These are phyloP conservation scores for Numenius arquata DNA, from an alignment of 2,113 vertebrate genomes.

Conservation along the genomic window DNA sequence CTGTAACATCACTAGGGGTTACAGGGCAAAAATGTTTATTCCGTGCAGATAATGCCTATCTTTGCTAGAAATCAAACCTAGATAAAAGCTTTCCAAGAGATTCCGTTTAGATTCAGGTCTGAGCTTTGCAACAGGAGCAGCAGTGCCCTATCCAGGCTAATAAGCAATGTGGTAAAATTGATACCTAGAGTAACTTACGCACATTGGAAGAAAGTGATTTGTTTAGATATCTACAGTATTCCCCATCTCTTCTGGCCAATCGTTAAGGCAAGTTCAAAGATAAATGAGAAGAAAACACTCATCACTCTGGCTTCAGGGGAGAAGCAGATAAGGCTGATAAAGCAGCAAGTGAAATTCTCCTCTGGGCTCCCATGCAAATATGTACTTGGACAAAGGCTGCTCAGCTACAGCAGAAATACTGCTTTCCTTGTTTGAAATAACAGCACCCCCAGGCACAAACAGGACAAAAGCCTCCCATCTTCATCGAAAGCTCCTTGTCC, in stretches of 20 bases:
- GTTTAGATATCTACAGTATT: constrained; percentile 18
- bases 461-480: background rate
- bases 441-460: background rate
- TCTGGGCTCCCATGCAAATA: background rate
- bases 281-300: constrained; percentile 35
- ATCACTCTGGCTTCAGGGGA: background rate
- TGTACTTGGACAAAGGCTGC: background rate
- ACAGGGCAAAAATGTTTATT: background rate
- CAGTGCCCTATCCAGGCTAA: background rate
- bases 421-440: background rate
- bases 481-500: background rate
- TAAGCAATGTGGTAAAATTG: background rate
- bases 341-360: constrained; percentile 42
- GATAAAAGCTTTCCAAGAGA: background rate
- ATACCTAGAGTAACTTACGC: background rate
- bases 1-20: background rate
- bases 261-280: constrained; percentile 13
- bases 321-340: constrained; percentile 53
- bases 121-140: background rate
- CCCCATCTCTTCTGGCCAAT: background rate
- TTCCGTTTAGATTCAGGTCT: background rate
- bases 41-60: background rate
- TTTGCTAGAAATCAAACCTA: background rate
- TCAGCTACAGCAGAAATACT: background rate
- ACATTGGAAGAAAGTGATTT: background rate